These are phyloP conservation scores for Microcebus jonahi DNA, from an alignment of 2,113 vertebrate species.

Conservation along the genomic window DNA sequence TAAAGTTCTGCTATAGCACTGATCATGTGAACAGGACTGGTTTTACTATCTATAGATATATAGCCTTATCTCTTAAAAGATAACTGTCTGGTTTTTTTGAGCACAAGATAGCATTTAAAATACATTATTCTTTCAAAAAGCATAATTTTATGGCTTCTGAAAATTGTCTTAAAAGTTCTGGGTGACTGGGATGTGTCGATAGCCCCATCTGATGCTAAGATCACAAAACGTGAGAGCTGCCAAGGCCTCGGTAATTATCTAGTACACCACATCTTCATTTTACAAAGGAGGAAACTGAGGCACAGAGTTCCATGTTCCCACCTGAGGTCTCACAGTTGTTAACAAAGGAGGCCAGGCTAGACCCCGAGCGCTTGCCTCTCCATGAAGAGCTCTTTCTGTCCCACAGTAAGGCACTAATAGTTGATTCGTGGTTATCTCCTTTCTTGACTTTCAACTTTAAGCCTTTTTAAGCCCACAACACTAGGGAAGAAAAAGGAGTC, in stretches of 20 bases:
- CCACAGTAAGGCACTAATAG: neutral
- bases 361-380: neutral
- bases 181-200: neutral
- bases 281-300: neutral
- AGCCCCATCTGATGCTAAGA: neutral
- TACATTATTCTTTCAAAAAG: neutral
- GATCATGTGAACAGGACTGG: neutral
- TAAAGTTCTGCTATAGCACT: neutral
- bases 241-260: neutral
- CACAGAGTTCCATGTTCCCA: no score
- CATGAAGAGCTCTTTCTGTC: neutral
- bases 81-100: neutral
- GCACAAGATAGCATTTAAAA: neutral
- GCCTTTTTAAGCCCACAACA: neutral
- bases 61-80: neutral
- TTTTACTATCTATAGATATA: neutral
- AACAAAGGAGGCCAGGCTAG: neutral
- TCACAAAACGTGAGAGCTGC: neutral
- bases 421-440: neutral
- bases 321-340: neutral
- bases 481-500: neutral
- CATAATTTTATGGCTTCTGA: neutral
- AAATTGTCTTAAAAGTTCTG: neutral
- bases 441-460: neutral
- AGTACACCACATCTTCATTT: neutral